These are phyloP conservation scores for Cladorhizidae sp. DNA, from an alignment of 37 sponge, comb jelly and placozoan genomes.

Conservation along the genomic window DNA sequence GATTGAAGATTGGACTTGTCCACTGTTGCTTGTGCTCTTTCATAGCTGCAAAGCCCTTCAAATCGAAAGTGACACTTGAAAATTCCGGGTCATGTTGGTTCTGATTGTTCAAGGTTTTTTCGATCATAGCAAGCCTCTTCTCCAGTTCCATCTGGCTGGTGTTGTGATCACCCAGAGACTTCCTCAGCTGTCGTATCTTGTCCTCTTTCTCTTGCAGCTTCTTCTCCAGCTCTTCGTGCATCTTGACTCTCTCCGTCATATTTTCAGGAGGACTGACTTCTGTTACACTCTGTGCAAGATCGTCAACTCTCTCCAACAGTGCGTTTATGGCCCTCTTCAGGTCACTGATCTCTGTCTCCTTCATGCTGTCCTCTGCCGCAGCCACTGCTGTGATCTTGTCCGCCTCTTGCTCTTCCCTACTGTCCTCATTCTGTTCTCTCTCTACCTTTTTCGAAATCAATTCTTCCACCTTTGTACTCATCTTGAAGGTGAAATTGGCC, in stretches of 20 bases:
- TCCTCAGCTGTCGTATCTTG: neutral
- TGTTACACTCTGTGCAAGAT: neutral
- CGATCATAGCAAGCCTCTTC: neutral
- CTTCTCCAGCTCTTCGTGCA: neutral
- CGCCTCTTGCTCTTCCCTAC: neutral
- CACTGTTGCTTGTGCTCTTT: neutral
- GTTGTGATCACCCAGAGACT: neutral
- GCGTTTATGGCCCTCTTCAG: neutral
- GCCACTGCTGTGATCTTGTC: neutral
- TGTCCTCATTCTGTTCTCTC: neutral
- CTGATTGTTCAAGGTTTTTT: neutral
- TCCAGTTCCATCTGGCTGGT: neutral
- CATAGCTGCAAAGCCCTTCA: neutral
- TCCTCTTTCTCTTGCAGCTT: conserved; percentile 1
- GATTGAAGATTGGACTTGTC: neutral
- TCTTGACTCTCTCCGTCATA: neutral
- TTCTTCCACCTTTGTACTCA: neutral
- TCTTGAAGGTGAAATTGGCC: neutral
- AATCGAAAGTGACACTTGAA: neutral
- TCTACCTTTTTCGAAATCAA: neutral
- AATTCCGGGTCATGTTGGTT: neutral
- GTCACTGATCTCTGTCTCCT: neutral
- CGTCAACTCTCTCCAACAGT: neutral
- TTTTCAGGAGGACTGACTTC: neutral
- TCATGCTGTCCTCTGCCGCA: neutral